These are phyloP conservation scores for Mesopsocus fuscifrons DNA, from an alignment of 2,888 invertebrate genomes.

Conservation along the genomic window DNA sequence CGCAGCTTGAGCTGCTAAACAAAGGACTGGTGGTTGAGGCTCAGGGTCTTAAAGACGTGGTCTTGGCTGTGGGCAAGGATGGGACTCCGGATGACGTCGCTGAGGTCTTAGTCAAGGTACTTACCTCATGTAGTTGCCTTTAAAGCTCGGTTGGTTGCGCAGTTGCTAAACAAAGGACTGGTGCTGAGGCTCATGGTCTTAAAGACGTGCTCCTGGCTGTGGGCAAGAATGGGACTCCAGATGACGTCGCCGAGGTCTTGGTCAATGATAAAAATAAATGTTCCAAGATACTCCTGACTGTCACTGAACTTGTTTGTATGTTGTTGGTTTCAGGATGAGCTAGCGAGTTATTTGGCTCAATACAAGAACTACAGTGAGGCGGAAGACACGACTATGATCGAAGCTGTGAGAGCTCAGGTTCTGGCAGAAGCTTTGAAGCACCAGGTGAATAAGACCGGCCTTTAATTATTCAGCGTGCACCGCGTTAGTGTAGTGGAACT, in stretches of 20 bases:
- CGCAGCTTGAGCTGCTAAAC: constrained; percentile 52
- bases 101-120: constrained; percentile 17
- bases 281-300: no score
- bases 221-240: constrained; percentile 17
- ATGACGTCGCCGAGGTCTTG: constrained; percentile 20
- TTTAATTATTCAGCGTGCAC: no score
- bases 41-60: constrained; percentile 35
- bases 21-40: constrained; percentile 54
- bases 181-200: constrained; percentile 49
- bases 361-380: constrained; percentile 17
- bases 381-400: constrained; percentile 20
- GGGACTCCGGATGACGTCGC: constrained; percentile 20
- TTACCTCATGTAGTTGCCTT: constrained; percentile 42
- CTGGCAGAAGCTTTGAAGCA: constrained; percentile 19
- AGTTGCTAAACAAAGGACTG: constrained; percentile 55
- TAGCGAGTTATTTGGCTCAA: constrained; percentile 20
- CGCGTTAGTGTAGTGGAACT: no score
- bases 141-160: constrained; percentile 41
- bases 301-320: no score
- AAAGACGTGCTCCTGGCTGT: constrained; percentile 22
- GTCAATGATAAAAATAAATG: constrained; percentile 14
- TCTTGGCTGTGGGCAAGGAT: constrained; percentile 13
- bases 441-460: no score
- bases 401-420: constrained; percentile 21
- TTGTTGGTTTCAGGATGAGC: no score